These are phyloP conservation scores for Deroplatys truncata DNA, from an alignment of 2,888 invertebrate genomes.

Conservation along the genomic window DNA sequence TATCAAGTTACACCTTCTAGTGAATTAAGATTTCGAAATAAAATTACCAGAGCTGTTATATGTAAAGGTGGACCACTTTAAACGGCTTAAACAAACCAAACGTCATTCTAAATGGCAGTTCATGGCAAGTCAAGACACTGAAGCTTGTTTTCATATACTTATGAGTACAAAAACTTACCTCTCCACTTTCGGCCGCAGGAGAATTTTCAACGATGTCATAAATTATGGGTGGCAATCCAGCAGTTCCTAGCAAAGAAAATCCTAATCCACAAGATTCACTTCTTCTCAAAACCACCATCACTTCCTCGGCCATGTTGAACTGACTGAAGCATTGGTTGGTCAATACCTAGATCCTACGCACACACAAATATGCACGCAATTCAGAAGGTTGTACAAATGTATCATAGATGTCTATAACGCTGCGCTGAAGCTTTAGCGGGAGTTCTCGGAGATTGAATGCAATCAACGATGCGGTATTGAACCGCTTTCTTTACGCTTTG, in stretches of 20 bases:
- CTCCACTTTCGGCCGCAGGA: conserved; percentile 85
- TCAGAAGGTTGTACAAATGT: not conserved
- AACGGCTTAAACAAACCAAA: not conserved
- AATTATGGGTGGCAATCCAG: conserved; percentile 88
- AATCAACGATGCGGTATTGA: not conserved
- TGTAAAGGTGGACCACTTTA: not conserved
- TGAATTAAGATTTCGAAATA: not conserved
- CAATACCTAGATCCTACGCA: conserved; percentile 5
- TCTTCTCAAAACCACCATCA: conserved; percentile 81
- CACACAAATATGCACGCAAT: not conserved
- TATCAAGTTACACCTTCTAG: not conserved
- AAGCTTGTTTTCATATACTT: not conserved
- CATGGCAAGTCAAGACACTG: not conserved
- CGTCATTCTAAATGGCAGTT: conserved; percentile 1
- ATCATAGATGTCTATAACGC: not conserved
- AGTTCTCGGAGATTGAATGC: not conserved
- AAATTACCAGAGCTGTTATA: not conserved
- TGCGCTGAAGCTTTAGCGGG: not conserved
- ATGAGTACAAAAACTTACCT: conserved; percentile 56
- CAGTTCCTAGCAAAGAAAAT: conserved; percentile 85
- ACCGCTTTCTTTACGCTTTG: too few relatives aligned
- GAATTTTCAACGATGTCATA: conserved; percentile 91
- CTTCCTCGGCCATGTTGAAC: conserved; percentile 76
- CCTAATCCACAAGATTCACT: conserved; percentile 80
- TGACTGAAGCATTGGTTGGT: conserved; percentile 17